Conservation (phyloP, 1,140 invertebrate genomes). For the Subanguina moxae region DNA sequence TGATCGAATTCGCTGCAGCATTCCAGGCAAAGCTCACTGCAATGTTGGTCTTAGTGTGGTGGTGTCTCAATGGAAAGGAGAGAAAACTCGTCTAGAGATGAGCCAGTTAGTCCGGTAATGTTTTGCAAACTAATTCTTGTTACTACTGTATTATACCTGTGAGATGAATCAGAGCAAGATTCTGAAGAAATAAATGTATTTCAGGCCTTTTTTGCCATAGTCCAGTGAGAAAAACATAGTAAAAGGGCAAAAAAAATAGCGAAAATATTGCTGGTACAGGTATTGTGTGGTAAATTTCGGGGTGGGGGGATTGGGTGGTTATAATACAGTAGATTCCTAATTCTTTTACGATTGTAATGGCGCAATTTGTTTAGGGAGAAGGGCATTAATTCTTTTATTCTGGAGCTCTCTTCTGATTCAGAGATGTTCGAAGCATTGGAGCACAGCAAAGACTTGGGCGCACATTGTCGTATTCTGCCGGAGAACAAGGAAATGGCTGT, state of each 20-base stretch:
- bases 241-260: no score
- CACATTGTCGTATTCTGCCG: conserved; percentile 85
- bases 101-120: conserved; percentile 60
- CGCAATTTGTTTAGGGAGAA: conserved; percentile 53
- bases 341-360: no score
- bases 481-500: conserved; percentile 83
- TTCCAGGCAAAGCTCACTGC: conserved; percentile 92
- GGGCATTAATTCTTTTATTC: conserved; percentile 92
- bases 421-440: conserved; percentile 69
- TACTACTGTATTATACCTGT: no score
- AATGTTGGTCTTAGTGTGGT: conserved; percentile 87
- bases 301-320: no score
- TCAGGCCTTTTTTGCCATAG: no score
- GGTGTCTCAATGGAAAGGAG: conserved; percentile 78
- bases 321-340: no score
- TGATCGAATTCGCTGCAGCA: conserved; percentile 77
- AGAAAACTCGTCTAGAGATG: conserved; percentile 59
- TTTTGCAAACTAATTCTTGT: background rate
- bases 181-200: no score
- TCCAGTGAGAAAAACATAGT: no score
- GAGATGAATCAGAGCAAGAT: background rate
- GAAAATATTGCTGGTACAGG: no score
- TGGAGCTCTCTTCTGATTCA: conserved; percentile 95
- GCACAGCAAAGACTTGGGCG: conserved; percentile 65
- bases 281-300: no score